Conservation (phyloP, 1,140 invertebrate genomes). For the Drosophila melanogaster region Release_6_plus_ISO1_MT NT_037436.4:15181501-15182000, state of each 20-base stretch:
- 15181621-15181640: slow-evolving; percentile 14
- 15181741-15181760: slow-evolving; percentile 55
- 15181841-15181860: slow-evolving; percentile 80
- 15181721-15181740: slow-evolving; percentile 69
- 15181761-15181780: slow-evolving; percentile 22
- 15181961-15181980: slow-evolving; percentile 28
- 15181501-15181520: slow-evolving; percentile 17
- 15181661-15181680: slow-evolving; percentile 80
- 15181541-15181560: slow-evolving; percentile 69
- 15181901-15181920: slow-evolving; percentile 45
- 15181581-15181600: slow-evolving; percentile 73
- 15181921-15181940: slow-evolving; percentile 48
- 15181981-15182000: slow-evolving; percentile 31
- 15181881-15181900: slow-evolving; percentile 36
- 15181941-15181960: slow-evolving; percentile 16
- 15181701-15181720: slow-evolving; percentile 71
- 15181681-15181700: slow-evolving; percentile 80
- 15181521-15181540: slow-evolving; percentile 40
- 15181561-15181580: slow-evolving; percentile 75
- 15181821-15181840: slow-evolving; percentile 69
- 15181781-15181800: slow-evolving; percentile 1
- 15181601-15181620: slow-evolving; percentile 49
- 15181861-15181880: slow-evolving; percentile 51
- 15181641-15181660: slow-evolving; percentile 62
- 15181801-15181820: background rate